Evolutionary conservation across 2,797 vertebrate species (phyloP), one percentile per base, ranked within the genome.

Genomic region (Tragopan temminckii): DNA sequence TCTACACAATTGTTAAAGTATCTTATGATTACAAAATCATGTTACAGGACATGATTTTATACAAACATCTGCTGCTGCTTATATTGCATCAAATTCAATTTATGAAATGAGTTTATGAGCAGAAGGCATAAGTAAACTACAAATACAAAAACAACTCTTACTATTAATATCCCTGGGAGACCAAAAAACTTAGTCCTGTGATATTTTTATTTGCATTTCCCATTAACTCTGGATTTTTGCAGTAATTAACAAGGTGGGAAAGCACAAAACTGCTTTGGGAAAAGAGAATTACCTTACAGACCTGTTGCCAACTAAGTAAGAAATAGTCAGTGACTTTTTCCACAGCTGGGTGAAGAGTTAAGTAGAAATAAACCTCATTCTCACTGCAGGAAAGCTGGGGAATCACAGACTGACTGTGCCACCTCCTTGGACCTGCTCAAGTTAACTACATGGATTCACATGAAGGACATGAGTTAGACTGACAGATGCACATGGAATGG

Each of bases 71-170:
- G 69, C 45, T 66, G 69, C 45, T 62, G 79, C 46, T 70, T 80
- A 9, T 27, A 23, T 55, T 71, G 66, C 24, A 80, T 45, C 42
- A 78, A 72, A 63, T 23, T 3, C 1, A 48, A 48, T 61, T 75
- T 79, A 59, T 59, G 2, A 82, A 67, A 21, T 29, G 11, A 7
- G 20, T 18, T 25, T 71, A 13, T 38, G 23, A 64, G 48, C 50
- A 87, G 8, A 66, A 82, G 45, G 38, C 25, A 70, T 40, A 75
- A 88, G 7, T 17, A 78, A 82, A 10, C 50, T 78, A 70, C 20
- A 93, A 85, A 76, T 40, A 66, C 36, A 77, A 90, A 66, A 53
- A 12, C 19, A 83, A 69, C 9, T 52, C 45, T 35, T 86, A 48
- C 29, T 79, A 52, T 24, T 91, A 9, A 50, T 35, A 85, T 38